Conservation (phyloP, 2,797 vertebrate species). For the Iguana delicatissima region DNA sequence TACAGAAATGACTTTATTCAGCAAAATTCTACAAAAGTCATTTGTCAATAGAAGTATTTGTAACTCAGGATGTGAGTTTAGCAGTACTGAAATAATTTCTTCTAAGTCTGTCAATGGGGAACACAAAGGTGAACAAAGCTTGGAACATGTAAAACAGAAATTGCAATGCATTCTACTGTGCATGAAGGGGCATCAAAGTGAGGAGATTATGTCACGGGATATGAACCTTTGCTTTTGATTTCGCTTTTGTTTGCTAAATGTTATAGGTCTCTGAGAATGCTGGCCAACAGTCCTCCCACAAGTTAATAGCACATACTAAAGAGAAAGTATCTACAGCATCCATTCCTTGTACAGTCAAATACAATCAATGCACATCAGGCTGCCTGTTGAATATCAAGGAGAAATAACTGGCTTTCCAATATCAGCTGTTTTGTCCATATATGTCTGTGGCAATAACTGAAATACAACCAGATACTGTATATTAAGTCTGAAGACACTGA, state of each 20-base stretch:
- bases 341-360: neutral
- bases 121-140: neutral
- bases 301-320: neutral
- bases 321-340: neutral
- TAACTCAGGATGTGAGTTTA: constrained; percentile 55
- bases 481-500: neutral
- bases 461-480: neutral
- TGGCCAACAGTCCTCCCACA: neutral
- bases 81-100: constrained; percentile 58
- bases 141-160: constrained; percentile 25
- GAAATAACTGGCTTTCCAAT: too few species aligned
- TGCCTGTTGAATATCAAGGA: neutral
- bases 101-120: neutral
- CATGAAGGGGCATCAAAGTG: neutral
- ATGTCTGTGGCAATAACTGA: neutral
- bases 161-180: neutral
- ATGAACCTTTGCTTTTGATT: neutral
- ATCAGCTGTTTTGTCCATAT: neutral
- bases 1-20: constrained; percentile 80
- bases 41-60: constrained; percentile 76
- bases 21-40: constrained; percentile 79
- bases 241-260: neutral
- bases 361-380: neutral
- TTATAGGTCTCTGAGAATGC: neutral
- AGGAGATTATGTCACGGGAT: neutral